phyloP scores from a whole-genome alignment of 2,113 vertebrate genomes.

The Tinamus guttatus region DNA sequence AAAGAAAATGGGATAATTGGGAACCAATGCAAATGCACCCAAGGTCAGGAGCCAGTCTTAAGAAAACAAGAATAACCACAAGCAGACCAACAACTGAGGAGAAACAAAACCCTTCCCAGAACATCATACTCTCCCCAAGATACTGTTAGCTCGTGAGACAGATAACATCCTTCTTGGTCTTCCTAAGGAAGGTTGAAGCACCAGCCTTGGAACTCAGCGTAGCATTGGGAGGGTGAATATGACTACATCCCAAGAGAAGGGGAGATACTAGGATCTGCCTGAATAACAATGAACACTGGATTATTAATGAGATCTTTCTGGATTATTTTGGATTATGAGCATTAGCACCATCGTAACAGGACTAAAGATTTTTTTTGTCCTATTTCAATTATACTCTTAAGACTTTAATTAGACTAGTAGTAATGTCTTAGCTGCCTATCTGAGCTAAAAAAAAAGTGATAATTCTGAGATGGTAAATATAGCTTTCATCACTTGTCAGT shows the following conservation, averaged over 20 bases:
- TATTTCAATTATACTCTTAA: background rate
- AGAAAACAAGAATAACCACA: background rate
- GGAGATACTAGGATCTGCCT: background rate
- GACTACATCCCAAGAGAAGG: background rate
- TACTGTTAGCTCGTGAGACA: rapidly evolving
- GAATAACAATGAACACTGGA: background rate
- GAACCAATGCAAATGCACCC: background rate
- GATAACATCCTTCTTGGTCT: background rate
- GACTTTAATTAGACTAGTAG: background rate
- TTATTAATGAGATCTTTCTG: background rate
- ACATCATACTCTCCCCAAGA: background rate
- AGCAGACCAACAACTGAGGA: background rate
- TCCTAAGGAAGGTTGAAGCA: background rate
- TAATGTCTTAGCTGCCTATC: background rate
- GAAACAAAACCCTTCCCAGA: background rate
- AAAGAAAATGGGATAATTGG: background rate
- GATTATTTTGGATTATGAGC: background rate
- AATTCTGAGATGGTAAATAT: background rate
- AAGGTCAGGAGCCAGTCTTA: background rate
- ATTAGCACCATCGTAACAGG: background rate
- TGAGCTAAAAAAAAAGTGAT: background rate
- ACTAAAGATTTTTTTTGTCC: background rate
- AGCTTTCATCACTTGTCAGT: background rate
- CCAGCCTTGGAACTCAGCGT: background rate
- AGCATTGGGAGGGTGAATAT: background rate